Base-by-base conservation (phyloP, 2,888 invertebrate genomes). In the Anodontia alba region DNA sequence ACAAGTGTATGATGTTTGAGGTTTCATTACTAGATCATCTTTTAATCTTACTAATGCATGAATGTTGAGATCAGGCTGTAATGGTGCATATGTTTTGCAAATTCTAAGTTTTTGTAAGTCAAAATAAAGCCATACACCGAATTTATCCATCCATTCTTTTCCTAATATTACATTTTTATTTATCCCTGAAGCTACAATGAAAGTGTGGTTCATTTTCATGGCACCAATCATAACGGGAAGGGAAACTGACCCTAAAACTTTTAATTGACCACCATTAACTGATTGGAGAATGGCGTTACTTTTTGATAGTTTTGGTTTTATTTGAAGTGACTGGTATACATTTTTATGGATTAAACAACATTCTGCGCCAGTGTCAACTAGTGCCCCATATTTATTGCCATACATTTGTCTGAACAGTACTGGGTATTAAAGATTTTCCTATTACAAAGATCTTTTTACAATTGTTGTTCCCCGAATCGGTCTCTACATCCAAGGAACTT, bases 41-140 rank as follows among this genome's bases (percentile, higher is more conserved):
- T 57, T 57, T 26, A 57, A 57, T 57, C 57, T 57, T 23, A 57
- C 57, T 57, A 26, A 26, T 26, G 57, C 57, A 57, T 57, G 57
- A 29, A 57, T 57, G 29, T 57, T 17, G 15, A 57, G 10, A 26
- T 57, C 57, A 23, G 57, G 57, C 29, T 26, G 26, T 29, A 57
- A 29, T 26, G 57, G 57, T 57, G 15, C 57, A 57, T 57, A 26
- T 26, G 57, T 57, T 10, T 57, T 57, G 15, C 57, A 17, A 8
- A 57, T 15, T 26, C 3, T 57, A 12, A 57, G 57, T 15, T 57
- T 57, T 57, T 57, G 10, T 57, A 57, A 57, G 26, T 57, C 57
- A 57, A 57, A 57, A 15, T 57, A 29, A 23, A 57, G 57, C 7
- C 57, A 10, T 57, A 57, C 57, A 29, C 29, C 57, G 26, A 57